Base-by-base conservation (phyloP, 2,888 invertebrate genomes). In the Synanthedon tipuliformis region DNA sequence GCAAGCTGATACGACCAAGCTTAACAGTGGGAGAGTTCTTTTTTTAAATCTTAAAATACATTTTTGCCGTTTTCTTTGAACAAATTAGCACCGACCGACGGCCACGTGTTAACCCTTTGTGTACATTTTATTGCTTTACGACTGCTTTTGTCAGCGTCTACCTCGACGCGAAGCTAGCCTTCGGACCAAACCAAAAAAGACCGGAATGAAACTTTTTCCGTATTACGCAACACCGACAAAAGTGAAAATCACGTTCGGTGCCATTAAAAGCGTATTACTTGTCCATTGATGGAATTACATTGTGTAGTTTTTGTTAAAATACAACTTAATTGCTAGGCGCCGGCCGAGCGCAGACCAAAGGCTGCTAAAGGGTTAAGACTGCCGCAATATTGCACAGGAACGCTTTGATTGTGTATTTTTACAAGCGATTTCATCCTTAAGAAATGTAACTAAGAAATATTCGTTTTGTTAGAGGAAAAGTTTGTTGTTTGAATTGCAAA, bases 101-200 rank as follows among this genome's bases (percentile, higher is more conserved):
- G 63, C 69, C 76, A 75, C 78, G 81, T 76, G 82, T 81, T 78
- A 75, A 68, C 73, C 78, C 78, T 79, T 83, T 84, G 78, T 81
- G 62, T 67, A 60, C 53, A 12, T 66, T 83, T 80, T 81, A 79
- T 78, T 58, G 66, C 61, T 83, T 81, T 81, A 80, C 68, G 66
- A 68, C 58, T 56, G 59, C 61, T 65, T 69, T 73, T 70, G 68
- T 67, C 34, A n/a, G 54, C 57, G 61, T 61, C 57, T 58, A 63
- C 61, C 61, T 59, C 61, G 62, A 55, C 50, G 48, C 40, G 27
- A 49, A 10, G 10, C 34, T 34, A 23, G 53, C 52, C 54, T 15
- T 45, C 56, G 57, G 53, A 54, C 52, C 55, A 52, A 55, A 55
- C 54, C 57, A 57, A 55, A 53, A 53, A 53, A 54, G 51, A 57